Base-by-base conservation (phyloP, 2,797 vertebrate genomes). In the Brachymystax lenok region DNA sequence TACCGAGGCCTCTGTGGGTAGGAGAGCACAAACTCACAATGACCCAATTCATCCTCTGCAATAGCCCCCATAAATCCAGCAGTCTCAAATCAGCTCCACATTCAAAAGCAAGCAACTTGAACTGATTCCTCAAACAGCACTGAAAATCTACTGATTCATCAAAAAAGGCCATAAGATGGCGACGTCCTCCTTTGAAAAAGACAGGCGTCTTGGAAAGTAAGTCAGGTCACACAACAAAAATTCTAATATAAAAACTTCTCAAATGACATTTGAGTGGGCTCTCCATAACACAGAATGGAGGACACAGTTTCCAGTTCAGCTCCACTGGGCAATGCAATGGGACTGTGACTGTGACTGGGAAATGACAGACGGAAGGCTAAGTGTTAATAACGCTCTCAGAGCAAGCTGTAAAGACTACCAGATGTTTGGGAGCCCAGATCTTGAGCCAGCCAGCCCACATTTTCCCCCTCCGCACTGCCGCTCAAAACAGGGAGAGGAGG, bases 351-450 rank as follows among this genome's bases (percentile, higher is more conserved):
- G 78, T 50, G 82, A 85, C 82, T 74, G 80, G 73, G 77, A 70
- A 77, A 70, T 89, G 90, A 89, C 91, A 91, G 89, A 91, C 85
- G 87, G 83, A 16, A 63, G 83, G 75, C 82, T 79, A 63, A 74
- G 76, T 28, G 67, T 67, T 69, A 74, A 76, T 63, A 77, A 46
- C 64, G 77, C 73, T 77, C 76, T 68, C 19, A 19, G 78, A 78
- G 81, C 83, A 76, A 78, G 82, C 83, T 74, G 73, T 83, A 84
- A 88, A 87, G 85, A 85, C 84, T 78, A 87, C 87, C 91, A 93
- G 91, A 92, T 94, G 92, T 92, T 91, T 84, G 19, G 78, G 85
- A 82, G 84, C 82, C 69, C 76, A 83, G 85, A 85, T 89, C 72
- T 79, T 67, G 51, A 52, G 70, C n/a, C n/a, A 79, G 76, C 77